Percentiles rank a stretch among this genome's conserved stretches.
Evolutionary conservation across 2,797 vertebrate genomes (phyloP).

Genomic region (Austrolebias charrua): DNA sequence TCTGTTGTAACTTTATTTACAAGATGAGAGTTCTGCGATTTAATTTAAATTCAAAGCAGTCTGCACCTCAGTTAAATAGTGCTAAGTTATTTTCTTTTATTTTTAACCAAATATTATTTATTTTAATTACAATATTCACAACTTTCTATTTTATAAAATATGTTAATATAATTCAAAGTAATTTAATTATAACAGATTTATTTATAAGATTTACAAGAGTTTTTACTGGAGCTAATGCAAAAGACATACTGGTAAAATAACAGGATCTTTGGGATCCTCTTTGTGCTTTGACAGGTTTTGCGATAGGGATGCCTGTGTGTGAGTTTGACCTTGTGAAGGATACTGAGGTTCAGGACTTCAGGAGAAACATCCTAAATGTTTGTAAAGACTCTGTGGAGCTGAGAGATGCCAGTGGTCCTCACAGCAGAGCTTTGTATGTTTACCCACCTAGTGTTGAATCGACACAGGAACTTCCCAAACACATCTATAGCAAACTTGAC

Average conservation of each 20-base stretch:
- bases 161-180: too few relatives aligned
- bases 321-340: conserved; percentile 98
- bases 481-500: conserved; percentile 96
- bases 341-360: conserved; percentile 96
- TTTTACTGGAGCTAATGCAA: too few relatives aligned
- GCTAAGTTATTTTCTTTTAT: too few relatives aligned
- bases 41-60: too few relatives aligned
- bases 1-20: conserved; percentile 1
- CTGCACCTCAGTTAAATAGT: too few relatives aligned
- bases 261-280: background rate
- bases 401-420: conserved; percentile 88
- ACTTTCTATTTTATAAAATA: too few relatives aligned
- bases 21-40: too few relatives aligned
- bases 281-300: conserved; percentile 83
- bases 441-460: conserved; percentile 98
- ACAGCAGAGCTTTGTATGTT: conserved; percentile 95
- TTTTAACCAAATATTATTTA: too few relatives aligned
- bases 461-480: conserved; percentile 93
- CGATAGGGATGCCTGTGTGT: conserved; percentile 97
- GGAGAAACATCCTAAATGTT: conserved; percentile 95
- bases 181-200: too few relatives aligned
- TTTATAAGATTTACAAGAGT: too few relatives aligned
- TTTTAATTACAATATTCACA: too few relatives aligned
- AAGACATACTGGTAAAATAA: too few relatives aligned
- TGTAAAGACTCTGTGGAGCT: conserved; percentile 98